phyloP scores from a whole-genome alignment of 2,797 vertebrate species.

The Distichodus sexfasciatus region DNA sequence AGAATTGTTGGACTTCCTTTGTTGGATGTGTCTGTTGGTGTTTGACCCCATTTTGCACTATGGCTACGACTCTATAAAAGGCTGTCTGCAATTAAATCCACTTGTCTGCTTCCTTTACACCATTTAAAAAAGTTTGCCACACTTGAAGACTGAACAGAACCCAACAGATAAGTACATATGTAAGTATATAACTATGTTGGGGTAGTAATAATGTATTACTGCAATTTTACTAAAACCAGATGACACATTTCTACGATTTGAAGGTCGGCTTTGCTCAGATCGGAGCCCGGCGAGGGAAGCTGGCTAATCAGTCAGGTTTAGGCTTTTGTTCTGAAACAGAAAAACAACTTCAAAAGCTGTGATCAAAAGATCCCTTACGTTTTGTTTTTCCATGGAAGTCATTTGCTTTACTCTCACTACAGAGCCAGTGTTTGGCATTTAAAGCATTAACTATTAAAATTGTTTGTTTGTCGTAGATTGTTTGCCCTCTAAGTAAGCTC shows the following conservation, averaged over 20 bases:
- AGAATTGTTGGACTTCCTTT: no score
- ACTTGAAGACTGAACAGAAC: no score
- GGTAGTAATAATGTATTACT: no score
- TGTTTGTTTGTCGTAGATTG: slow-evolving; percentile 9
- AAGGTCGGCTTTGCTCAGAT: slow-evolving; percentile 16
- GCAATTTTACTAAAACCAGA: no score
- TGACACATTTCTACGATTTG: background rate
- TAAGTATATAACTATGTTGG: no score
- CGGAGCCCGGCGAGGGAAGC: slow-evolving; percentile 4
- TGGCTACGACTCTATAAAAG: no score
- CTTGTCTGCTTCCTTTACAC: no score
- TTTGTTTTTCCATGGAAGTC: background rate
- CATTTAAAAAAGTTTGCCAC: no score
- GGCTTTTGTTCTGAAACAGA: slow-evolving; percentile 9
- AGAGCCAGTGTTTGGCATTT: slow-evolving; percentile 32
- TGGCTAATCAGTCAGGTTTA: slow-evolving; percentile 26
- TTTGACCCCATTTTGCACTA: no score
- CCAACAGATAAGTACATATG: no score
- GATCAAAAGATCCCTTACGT: slow-evolving; percentile 6
- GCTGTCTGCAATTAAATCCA: no score
- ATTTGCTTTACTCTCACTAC: slow-evolving; percentile 21
- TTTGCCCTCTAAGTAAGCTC: slow-evolving; percentile 15
- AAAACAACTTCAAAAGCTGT: slow-evolving; percentile 29
- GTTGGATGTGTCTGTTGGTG: no score
- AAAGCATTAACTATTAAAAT: slow-evolving; percentile 21